Conservation (phyloP, 2,888 invertebrate genomes). For the Spilarctia lutea region DNA sequence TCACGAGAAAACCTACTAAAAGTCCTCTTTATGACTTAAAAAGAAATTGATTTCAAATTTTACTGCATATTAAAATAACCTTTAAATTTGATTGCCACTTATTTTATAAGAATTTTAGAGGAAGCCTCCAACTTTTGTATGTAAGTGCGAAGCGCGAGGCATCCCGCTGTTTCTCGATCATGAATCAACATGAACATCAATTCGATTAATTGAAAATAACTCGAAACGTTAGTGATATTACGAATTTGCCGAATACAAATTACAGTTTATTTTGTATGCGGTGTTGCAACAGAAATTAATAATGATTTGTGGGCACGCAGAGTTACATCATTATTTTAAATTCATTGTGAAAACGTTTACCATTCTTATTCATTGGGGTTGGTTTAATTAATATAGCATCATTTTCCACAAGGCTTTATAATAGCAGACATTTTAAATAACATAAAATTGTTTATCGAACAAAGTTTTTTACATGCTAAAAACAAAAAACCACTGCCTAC, state of each 20-base stretch:
- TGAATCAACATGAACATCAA: constrained; percentile 76
- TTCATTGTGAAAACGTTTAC: constrained; percentile 27
- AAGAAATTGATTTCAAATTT: constrained; percentile 83
- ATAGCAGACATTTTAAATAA: not conserved
- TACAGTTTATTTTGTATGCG: constrained; percentile 52
- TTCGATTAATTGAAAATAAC: constrained; percentile 76
- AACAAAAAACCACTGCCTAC: too few relatives aligned
- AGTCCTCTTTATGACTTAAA: constrained; percentile 73
- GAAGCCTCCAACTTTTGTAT: constrained; percentile 50
- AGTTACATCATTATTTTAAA: constrained; percentile 46
- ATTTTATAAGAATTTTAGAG: constrained; percentile 63
- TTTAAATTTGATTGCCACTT: constrained; percentile 78
- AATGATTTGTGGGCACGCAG: constrained; percentile 51
- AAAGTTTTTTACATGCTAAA: not conserved
- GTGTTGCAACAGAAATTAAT: constrained; percentile 50
- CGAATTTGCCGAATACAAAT: constrained; percentile 58
- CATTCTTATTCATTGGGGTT: constrained; percentile 24
- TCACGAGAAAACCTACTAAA: constrained; percentile 74
- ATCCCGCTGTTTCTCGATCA: constrained; percentile 70
- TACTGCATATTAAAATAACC: constrained; percentile 84
- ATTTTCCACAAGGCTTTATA: not conserved
- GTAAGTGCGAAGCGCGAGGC: constrained; percentile 56
- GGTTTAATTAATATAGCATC: not conserved
- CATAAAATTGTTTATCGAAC: not conserved
- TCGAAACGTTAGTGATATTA: constrained; percentile 54